Base-by-base conservation (phyloP, 2,113 vertebrate species). In the Tychaedon coryphoeus region DNA sequence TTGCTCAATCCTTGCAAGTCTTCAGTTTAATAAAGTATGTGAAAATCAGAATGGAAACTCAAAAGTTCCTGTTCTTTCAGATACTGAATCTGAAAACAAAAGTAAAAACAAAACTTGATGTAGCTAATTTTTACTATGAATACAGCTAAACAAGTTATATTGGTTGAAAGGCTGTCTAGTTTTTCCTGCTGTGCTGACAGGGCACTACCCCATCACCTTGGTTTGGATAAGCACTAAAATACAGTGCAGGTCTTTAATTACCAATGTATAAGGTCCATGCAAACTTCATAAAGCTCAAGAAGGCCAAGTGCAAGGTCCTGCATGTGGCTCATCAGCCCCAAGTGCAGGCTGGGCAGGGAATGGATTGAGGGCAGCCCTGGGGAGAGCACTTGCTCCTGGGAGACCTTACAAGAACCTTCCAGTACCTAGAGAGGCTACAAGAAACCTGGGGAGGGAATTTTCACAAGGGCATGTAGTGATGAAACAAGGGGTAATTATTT, bases 241-340 rank as follows among this genome's bases (percentile, higher is more conserved):
- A 82, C 19, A 90, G 36, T 19, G 17, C 50, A 57, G 33, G 19
- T 79, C 31, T 40, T 78, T 73, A 50, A 33, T 31, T 42, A 34
- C 9, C 33, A 19, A 38, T 56, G 42, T 16, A 1, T 51, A 64
- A 67, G 40, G 47, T 8, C 18, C 4, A 8, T 34, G 47, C 3
- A 7, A 31, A 54, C 11, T n/a, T 40, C n/a, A 47, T 25, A 34
- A 67, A 61, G 70, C 19, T 42, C 47, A 54, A 6, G 11, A 42
- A 33, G 40, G 20, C 20, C 31, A 19, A 61, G 40, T 36, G 34
- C 42, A 69, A 83, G 40, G 78, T 61, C 40, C 70, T 82, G 29
- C 29, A 13, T 0, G 0, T 5, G 34, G 29, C 14, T 18, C 1
- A 0, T 25, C 25, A 54, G 23, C 28, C 25, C 17, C 54, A 69